These are phyloP conservation scores for Euwallacea fornicatus DNA, from an alignment of 1,140 invertebrate species.

Conservation along the genomic window DNA sequence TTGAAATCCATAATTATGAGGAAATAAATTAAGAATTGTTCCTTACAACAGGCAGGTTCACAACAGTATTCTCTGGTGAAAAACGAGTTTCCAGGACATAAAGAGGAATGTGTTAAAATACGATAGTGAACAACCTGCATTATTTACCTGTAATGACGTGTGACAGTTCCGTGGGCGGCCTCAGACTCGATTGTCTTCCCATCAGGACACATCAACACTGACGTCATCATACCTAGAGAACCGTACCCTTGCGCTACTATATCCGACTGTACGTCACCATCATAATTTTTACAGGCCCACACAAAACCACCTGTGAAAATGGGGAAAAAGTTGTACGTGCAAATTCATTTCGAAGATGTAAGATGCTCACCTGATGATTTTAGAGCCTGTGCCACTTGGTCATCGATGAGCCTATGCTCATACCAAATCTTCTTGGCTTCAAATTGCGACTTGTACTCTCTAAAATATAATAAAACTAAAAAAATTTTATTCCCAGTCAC, in stretches of 20 bases:
- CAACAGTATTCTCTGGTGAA: not conserved
- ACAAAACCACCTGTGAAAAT: conserved; percentile 73
- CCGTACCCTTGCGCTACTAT: conserved; percentile 85
- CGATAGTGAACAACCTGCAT: not conserved
- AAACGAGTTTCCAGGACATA: not conserved
- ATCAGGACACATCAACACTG: conserved; percentile 88
- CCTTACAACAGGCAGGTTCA: not conserved
- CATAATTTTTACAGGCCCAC: conserved; percentile 92
- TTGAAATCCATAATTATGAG: not conserved
- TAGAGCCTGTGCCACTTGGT: conserved; percentile 88
- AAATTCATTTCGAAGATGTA: not conserved
- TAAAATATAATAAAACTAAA: conserved; percentile 47
- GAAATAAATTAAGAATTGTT: too few relatives aligned
- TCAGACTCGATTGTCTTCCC: conserved; percentile 89
- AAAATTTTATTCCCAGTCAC: not conserved
- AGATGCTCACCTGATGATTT: conserved; percentile 63
- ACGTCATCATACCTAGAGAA: conserved; percentile 90
- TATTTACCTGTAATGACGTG: conserved; percentile 78
- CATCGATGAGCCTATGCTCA: conserved; percentile 90
- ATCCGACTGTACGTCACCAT: conserved; percentile 90
- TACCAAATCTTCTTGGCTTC: conserved; percentile 83
- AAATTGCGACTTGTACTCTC: conserved; percentile 76
- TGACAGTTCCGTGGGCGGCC: conserved; percentile 91
- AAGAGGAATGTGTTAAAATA: not conserved
- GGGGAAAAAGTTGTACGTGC: too few relatives aligned